Percentiles rank a stretch among this genome's conserved stretches.
Evolutionary conservation across 2,113 vertebrate species (phyloP).

Genomic region (Globicephala melas): DNA sequence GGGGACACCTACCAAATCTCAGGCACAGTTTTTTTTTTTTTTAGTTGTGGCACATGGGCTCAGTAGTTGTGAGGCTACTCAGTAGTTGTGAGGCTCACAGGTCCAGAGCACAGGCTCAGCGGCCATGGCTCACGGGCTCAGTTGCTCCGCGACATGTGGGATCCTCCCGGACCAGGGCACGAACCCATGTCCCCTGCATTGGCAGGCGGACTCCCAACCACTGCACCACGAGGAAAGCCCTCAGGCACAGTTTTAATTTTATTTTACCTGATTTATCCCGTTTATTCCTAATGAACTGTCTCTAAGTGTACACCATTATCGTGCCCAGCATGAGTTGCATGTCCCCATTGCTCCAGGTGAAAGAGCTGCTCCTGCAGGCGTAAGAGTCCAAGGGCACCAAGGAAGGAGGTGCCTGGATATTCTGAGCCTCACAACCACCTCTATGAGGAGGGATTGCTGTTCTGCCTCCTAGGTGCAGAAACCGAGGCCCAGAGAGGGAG

Average conservation of each 20-base stretch:
- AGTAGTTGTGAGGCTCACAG: no score
- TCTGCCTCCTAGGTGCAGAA: background rate
- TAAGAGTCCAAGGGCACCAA: no score
- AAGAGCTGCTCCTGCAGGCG: background rate
- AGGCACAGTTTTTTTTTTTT: background rate
- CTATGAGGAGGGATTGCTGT: rapidly evolving
- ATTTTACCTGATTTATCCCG: background rate
- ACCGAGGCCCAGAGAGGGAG: background rate
- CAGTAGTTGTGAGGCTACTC: no score
- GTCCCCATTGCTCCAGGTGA: no score
- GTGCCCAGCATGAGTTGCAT: background rate
- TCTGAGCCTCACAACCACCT: background rate
- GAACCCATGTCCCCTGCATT: no score
- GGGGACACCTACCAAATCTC: background rate
- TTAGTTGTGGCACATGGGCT: no score
- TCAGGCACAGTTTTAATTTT: background rate
- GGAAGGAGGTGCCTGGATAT: background rate
- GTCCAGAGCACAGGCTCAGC: no score
- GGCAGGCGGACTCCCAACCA: no score
- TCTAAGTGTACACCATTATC: rapidly evolving
- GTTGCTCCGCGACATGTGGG: rapidly evolving
- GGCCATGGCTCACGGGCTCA: no score
- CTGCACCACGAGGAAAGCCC: no score
- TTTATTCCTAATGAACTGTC: background rate
- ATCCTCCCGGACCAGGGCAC: rapidly evolving